Evolutionary conservation across 2,113 vertebrate species (phyloP), one percentile per base, ranked within the genome.

Genomic region (Phalacrocorax pelagicus): DNA sequence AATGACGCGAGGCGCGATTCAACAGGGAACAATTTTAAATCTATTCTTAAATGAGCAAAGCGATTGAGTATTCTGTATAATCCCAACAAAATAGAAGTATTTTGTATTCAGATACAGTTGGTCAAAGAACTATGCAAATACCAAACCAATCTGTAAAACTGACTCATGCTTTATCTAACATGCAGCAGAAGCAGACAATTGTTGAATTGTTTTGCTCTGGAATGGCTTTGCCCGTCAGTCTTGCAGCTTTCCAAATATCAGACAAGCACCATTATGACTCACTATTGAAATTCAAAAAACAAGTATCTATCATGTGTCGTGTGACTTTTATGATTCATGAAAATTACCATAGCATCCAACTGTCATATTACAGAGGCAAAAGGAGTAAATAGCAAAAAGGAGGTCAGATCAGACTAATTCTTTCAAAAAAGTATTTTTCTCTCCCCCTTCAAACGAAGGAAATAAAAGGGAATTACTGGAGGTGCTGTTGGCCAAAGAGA

Each of bases 251-350:
- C 87, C 87, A 92, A 91, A 11, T 46, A 70, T 51, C 84, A 85
- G 73, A 61, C 66, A 97, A 62, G 24, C 84, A 88, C 57, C 70
- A 51, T 55, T 77, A 73, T 96, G 96, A 96, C 51, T 97, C 95
- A 94, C 47, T 94, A 70, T 15, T 74, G 89, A 89, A 92, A 96
- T 83, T 80, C 85, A 88, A 77, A 83, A 92, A 94, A 62, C 71
- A 92, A 89, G 62, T 12, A 46, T 70, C 74, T 70, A 6, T 90
- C 66, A 44, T 26, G 5, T 46, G 77, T 62, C 15, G 15, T 87
- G 83, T 96, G 94, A 95, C 89, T 97, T 89, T 10, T 70, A 55
- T 83, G 94, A 95, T 75, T 96, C 84, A 90, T 36, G 21, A 90
- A 96, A 94, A 85, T 8, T 3, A 66, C 7, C 34, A 5, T 1